Evolutionary conservation across 2,888 invertebrate genomes (phyloP).

Genomic region (Sminthurides aquaticus): DNA sequence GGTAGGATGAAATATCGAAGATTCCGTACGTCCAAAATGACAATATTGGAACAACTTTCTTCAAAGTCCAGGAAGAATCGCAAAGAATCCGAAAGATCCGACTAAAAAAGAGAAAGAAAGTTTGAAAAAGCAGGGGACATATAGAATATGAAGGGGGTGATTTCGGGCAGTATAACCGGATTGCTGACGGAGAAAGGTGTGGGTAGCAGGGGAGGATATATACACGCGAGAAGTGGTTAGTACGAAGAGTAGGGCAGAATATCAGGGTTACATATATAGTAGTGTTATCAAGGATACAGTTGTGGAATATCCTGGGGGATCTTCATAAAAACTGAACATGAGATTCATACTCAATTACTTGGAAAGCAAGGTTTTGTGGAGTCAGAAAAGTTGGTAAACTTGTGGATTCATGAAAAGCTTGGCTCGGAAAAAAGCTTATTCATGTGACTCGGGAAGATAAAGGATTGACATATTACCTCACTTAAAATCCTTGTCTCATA

Average conservation of each 20-base stretch:
- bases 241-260: no score
- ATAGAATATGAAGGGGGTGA: no score
- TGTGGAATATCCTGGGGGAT: background rate
- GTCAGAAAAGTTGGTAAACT: background rate
- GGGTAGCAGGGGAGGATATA: no score
- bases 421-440: no score
- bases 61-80: constrained; percentile 39
- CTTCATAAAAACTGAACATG: constrained; percentile 5
- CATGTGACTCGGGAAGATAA: no score
- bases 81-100: constrained; percentile 39
- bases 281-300: background rate
- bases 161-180: no score
- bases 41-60: constrained; percentile 31
- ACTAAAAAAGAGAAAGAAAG: constrained; percentile 24
- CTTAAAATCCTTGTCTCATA: no score
- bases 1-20: constrained; percentile 27
- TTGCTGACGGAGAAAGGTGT: no score
- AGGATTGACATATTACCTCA: no score
- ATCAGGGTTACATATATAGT: background rate
- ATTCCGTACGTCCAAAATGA: constrained; percentile 35
- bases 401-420: background rate
- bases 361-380: background rate
- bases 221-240: no score
- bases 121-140: no score
- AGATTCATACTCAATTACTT: constrained; percentile 6